Conservation (phyloP, 2,113 vertebrate genomes). For the Oreochromis niloticus region DNA sequence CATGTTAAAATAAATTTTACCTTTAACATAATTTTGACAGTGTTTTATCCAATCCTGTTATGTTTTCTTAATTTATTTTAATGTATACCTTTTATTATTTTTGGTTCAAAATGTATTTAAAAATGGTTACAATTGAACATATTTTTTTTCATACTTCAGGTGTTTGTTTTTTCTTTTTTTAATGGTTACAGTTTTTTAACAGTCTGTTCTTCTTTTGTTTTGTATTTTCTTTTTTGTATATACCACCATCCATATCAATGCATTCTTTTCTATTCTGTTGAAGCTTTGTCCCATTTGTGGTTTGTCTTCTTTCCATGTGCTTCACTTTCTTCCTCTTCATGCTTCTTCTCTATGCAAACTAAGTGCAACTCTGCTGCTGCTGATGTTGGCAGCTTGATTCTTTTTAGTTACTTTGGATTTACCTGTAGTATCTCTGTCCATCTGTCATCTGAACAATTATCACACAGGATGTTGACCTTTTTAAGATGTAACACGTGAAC, state of each 20-base stretch:
- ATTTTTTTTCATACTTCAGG: no score
- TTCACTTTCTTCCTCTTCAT: neutral
- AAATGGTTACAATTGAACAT: no score
- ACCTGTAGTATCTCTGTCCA: neutral
- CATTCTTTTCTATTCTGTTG: neutral
- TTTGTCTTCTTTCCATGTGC: neutral
- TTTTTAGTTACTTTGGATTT: neutral
- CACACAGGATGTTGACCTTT: neutral
- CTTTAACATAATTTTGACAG: no score
- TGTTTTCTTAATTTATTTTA: no score
- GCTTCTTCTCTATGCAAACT: neutral
- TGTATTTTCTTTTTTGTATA: no score
- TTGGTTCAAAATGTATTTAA: no score
- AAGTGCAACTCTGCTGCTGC: neutral
- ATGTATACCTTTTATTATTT: no score
- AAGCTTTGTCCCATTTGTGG: accelerated
- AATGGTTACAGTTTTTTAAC: no score
- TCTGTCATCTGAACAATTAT: neutral
- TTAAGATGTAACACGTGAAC: neutral
- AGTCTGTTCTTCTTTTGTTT: no score
- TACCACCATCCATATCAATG: neutral
- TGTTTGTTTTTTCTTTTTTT: no score
- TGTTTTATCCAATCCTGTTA: no score
- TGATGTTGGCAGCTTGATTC: neutral
- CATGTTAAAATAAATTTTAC: no score